Evolutionary conservation across 2,888 invertebrate species (phyloP), one percentile per base, ranked within the genome.

Genomic region (Pammene aurita): DNA sequence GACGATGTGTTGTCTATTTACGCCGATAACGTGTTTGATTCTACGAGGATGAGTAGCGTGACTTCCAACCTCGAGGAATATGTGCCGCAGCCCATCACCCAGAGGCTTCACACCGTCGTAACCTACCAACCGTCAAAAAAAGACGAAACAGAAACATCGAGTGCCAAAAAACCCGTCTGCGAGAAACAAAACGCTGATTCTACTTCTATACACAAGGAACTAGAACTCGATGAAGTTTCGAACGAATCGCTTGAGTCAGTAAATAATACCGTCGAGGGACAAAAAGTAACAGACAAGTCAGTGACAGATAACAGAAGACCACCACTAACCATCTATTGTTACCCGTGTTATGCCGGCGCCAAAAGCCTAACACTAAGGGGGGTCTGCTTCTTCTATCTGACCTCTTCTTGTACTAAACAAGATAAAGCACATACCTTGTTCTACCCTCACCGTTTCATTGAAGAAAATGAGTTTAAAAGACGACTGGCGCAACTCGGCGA

Each of bases 1-100:
- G 88, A 89, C 14, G 91, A 91, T 58, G 82, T 89, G 0, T 72
- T 91, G 14, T 92, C 92, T 10, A 64, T 92, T 2, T 92, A 77
- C 71, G 91, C 91, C 13, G 90, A 89, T 75, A 91, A 91, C 72
- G 77, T 91, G n/a, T 76, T 87, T n/a, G 91, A 90, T 60, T 79
- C 85, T 4, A 77, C 78, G 13, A 77, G 73, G 68, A 71, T 71
- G 2, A 81, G 76, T 48, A 77, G 74, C 65, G 74, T 79, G 0
- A 66, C 71, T 13, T 72, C 16, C 1, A 69, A 60, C 0, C 9
- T 63, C 13, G 86, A 86, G 26, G 86, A 87, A 73, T 88, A 87
- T 71, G 56, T 86, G 0, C 87, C 89, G 0, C 71, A 76, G 70
- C 80, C 84, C 2, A 0, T 78, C 18, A 58, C 7, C 68, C 48